Base-by-base conservation (phyloP, 2,888 invertebrate genomes). In the Mesochorus sp. region DNA sequence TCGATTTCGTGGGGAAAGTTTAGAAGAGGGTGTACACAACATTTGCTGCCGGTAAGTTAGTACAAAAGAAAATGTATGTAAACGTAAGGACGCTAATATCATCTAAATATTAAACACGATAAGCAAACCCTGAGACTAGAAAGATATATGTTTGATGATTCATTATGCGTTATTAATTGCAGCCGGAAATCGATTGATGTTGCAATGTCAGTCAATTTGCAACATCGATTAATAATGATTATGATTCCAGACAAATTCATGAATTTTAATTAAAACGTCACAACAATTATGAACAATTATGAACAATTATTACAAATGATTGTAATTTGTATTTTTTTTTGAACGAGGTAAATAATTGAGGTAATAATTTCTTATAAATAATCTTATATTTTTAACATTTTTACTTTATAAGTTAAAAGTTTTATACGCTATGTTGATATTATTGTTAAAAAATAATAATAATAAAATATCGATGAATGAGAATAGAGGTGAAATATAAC, bases 1-100 rank as follows among this genome's bases (percentile, higher is more conserved):
- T 34, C 59, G 28, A 59, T 51, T 47, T 59, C 55, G 44, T 70
- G 66, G 77, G 74, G 80, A 80, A 80, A 80, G 77, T 78, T 66
- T 12, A 77, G 59, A 64, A 49, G 44, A 73, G 42, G 21, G 34
- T 39, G 42, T 31, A 34, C 64, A 68, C 37, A 61, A 6, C 51
- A 51, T 28, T 49, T 5, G n/a, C 19, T 42, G 62, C 51, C 59
- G 74, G 78, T 78, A 39, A 78, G 78, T 74, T 59, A 21, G 21
- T 39, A 49, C 21, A 51, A 62, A 55, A n/a, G n/a, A n/a, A 12
- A 62, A 28, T 42, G 37, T 39, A 57, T 14, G 21, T n/a, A 31
- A 51, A 61, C 51, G 24, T 49, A 19, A 49, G 28, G n/a, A 59
- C 34, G 31, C 31, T 61, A 42, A 31, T 42, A 70, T 64, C 53